Percentiles rank a stretch among this genome's conserved stretches.
These are phyloP conservation scores for Phyllotreta striolata DNA, from an alignment of 2,888 invertebrate species.

Conservation along the genomic window DNA sequence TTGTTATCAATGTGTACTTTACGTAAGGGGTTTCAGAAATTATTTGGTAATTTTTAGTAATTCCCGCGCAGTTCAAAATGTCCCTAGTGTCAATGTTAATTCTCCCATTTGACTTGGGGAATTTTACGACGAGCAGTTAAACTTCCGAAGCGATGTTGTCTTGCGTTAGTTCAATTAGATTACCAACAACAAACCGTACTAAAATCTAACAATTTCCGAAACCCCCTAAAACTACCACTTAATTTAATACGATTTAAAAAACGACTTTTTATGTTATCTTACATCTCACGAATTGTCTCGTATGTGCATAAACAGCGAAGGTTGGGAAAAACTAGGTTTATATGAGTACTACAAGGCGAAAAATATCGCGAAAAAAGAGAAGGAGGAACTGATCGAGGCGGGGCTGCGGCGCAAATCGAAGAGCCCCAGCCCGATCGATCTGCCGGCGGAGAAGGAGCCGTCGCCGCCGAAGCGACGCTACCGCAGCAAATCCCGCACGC, in stretches of 20 bases:
- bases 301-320: constrained; percentile 71
- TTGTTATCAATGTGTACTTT: not conserved
- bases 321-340: constrained; percentile 97
- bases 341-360: constrained; percentile 99
- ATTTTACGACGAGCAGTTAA: no score
- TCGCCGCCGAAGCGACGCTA: constrained; percentile 80
- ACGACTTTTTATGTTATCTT: constrained; percentile 27
- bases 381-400: constrained; percentile 81
- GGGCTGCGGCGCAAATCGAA: constrained; percentile 77
- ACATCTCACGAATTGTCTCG: constrained; percentile 37
- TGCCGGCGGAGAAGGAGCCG: constrained; percentile 75
- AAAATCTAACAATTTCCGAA: constrained; percentile 6
- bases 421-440: constrained; percentile 79
- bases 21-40: constrained; percentile 16
- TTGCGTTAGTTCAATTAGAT: no score
- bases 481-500: constrained; percentile 68
- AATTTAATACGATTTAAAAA: no score
- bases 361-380: constrained; percentile 86
- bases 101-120: no score
- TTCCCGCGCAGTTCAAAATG: no score
- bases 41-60: not conserved
- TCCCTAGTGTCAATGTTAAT: no score
- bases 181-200: no score
- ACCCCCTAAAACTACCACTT: no score
- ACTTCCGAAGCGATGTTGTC: no score